Evolutionary conservation across 2,888 invertebrate genomes (phyloP), one percentile per base, ranked within the genome.

Genomic region (Fabriciana adippe): DNA sequence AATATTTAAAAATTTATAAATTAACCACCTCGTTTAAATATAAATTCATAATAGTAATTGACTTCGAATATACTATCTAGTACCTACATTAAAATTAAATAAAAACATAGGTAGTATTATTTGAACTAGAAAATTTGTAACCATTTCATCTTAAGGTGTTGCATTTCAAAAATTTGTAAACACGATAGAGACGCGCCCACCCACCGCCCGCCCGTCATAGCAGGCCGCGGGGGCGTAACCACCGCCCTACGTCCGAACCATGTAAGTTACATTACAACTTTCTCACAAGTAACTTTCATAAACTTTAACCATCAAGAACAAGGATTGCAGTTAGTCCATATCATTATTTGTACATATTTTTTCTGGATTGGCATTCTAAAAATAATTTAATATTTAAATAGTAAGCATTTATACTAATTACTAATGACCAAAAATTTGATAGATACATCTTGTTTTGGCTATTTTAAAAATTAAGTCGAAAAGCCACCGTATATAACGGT

Each of bases 141-240:
- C 62, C 66, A 61, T 69, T 66, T 68, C 70, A 66, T 75, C 73
- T 73, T 72, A 68, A 72, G 70, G 75, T 75, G 64, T 73, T 69
- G 69, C 67, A 71, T 69, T 75, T 82, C 74, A 81, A 82, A 83
- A 83, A 82, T 80, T 84, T 74, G 81, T 80, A 81, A 84, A 81
- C 84, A 85, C 77, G 85, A 85, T 86, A 88, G 81, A 77, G 75
- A 59, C 57, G 85, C 81, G 79, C 82, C 89, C 91, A 90, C 91
- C 91, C 90, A 90, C 88, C 88, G 89, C 88, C 90, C 90, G 91
- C 89, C 89, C 89, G 89, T 80, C 83, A 80, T 80, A 79, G 74
- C 75, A 76, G 55, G 69, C 79, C 83, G 80, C 85, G 88, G 90
- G 90, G 91, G 91, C 90, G 90, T 90, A 82, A 88, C 90, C 90